These are phyloP conservation scores for Oscheius sp. DNA, from an alignment of 1,140 invertebrate species.

Conservation along the genomic window DNA sequence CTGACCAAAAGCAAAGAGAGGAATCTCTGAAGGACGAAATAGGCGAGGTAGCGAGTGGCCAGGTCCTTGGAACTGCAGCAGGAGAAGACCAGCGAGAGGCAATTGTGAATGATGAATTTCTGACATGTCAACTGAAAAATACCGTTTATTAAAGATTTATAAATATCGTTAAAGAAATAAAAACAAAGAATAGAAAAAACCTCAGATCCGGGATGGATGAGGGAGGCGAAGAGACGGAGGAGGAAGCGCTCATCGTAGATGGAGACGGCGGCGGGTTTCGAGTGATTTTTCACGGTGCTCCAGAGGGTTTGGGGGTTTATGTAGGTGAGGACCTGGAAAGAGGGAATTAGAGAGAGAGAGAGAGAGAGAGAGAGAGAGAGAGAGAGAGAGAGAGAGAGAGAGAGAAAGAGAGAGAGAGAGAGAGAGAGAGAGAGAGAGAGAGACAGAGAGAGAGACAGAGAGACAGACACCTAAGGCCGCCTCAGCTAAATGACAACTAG, in stretches of 20 bases:
- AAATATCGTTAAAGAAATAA: neutral
- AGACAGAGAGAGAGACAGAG: no score
- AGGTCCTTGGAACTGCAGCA: constrained; percentile 41
- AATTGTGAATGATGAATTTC: constrained; percentile 42
- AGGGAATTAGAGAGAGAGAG: neutral
- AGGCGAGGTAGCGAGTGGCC: constrained; percentile 43
- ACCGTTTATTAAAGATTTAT: neutral
- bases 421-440: no score
- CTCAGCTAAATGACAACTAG: constrained; percentile 32
- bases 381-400: no score
- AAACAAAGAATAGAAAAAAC: constrained; percentile 26
- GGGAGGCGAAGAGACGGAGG: constrained; percentile 39
- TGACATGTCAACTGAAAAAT: constrained; percentile 43
- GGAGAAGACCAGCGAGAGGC: constrained; percentile 48
- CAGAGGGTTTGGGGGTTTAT: neutral
- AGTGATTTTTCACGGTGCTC: constrained; percentile 20
- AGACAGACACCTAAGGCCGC: constrained; percentile 20
- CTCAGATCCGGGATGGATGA: constrained; percentile 45
- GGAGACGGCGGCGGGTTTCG: neutral
- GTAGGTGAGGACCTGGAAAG: neutral
- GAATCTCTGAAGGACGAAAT: constrained; percentile 37
- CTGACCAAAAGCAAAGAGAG: neutral
- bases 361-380: no score
- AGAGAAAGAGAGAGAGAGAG: no score
- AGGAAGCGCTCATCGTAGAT: constrained; percentile 47